Percentiles rank a stretch among this genome's conserved stretches.
Evolutionary conservation across 1,140 invertebrate genomes (phyloP).

Genomic region (Mylabris phalerata): DNA sequence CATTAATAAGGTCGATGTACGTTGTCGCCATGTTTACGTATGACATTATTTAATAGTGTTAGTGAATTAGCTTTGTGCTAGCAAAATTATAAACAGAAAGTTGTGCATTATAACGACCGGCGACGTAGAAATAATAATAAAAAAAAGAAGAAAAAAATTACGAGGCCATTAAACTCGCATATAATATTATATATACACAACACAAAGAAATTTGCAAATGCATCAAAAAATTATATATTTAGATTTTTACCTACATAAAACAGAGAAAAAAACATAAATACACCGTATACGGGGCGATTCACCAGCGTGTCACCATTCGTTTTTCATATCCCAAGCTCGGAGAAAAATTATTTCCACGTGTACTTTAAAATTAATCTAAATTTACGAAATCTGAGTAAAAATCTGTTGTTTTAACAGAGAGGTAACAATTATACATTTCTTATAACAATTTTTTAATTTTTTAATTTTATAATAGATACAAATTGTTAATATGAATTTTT

Average conservation of each 20-base stretch:
- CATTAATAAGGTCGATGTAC: conserved; percentile 11
- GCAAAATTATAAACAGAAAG: conserved; percentile 16
- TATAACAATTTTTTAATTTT: too few relatives aligned
- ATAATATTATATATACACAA: too few relatives aligned
- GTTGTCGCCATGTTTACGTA: conserved; percentile 11
- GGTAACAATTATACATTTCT: too few relatives aligned
- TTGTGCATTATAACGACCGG: conserved; percentile 9
- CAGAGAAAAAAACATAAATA: background rate
- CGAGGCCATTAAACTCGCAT: conserved; percentile 18
- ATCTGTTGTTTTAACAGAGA: too few relatives aligned
- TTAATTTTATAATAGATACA: too few relatives aligned
- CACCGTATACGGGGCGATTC: too few relatives aligned
- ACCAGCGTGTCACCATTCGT: too few relatives aligned
- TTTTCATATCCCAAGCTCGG: too few relatives aligned
- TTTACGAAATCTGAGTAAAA: too few relatives aligned
- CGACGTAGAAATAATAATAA: conserved; percentile 3
- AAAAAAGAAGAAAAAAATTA: background rate
- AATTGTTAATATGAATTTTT: too few relatives aligned
- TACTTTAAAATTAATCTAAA: too few relatives aligned
- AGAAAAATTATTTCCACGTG: too few relatives aligned
- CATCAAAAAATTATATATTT: conserved; percentile 10
- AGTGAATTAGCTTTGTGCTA: conserved; percentile 16
- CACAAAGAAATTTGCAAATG: conserved; percentile 18
- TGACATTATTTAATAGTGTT: conserved; percentile 15
- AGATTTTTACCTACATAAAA: conserved; percentile 13